Base-by-base conservation (phyloP, 2,888 invertebrate genomes). In the Drosophila affinis region DNA sequence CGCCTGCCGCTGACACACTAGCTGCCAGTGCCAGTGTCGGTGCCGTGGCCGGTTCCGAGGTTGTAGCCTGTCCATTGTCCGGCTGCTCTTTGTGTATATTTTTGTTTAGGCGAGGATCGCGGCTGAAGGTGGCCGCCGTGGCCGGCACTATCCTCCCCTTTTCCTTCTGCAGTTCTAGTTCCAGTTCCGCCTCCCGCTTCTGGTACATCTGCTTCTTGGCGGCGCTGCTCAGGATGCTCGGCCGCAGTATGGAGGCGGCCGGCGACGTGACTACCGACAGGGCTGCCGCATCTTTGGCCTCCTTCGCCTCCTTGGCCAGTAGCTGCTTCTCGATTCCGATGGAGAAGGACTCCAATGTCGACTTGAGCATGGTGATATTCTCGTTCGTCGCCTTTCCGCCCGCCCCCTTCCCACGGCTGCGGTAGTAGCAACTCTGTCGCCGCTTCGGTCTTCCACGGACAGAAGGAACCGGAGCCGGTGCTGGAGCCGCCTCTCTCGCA, bases 41-140 rank as follows among this genome's bases (percentile, higher is more conserved):
- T 34, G 63, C 2, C 55, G 3, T 24, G 12, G 47, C 7, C 7
- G 58, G 9, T 44, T 61, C 2, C 55, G 3, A 27, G 48, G n/a
- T 18, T 27, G 14, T 39, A 2, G 14, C 14, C 9, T 34, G n/a
- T 5, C 9, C 12, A 18, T 59, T 72, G 1, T 48, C 56, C 27
- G 64, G 60, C n/a, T 78, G 80, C 27, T 89, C 90, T 39, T 89
- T 89, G 63, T 91, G 91, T 56, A 90, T 91, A 53, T 91, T 91
- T 61, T 92, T 92, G 64, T 92, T 92, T 0, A 92, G 85, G 3
- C 92, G 89, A 3, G 92, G 92, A 83, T 92, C 92, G 2, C 92
- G 89, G 67, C 91, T 92, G 12, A 88, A 90, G 9, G 87, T 75
- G 34, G 81, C 60, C 18, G 69, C 61, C 32, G 55, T 48, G 0